Evolutionary conservation across 1,140 invertebrate genomes (phyloP).

Genomic region (Caenorhabditis elegans): WBcel235 BX284602.5:9123501-9124000

Average conservation of each 20-base stretch:
- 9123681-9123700: not conserved
- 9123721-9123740: too few relatives aligned
- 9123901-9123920: too few relatives aligned
- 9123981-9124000: too few relatives aligned
- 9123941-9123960: too few relatives aligned
- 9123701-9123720: too few relatives aligned
- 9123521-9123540: not conserved
- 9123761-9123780: not conserved
- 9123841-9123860: not conserved
- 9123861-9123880: too few relatives aligned
- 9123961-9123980: too few relatives aligned
- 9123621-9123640: not conserved
- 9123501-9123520: not conserved
- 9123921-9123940: too few relatives aligned
- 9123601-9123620: not conserved
- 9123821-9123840: too few relatives aligned
- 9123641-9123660: not conserved
- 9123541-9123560: not conserved
- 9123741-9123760: too few relatives aligned
- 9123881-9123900: too few relatives aligned
- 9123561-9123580: not conserved
- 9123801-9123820: too few relatives aligned
- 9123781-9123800: not conserved
- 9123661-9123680: not conserved
- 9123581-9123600: constrained; percentile 9